A percentile compares a stretch with the other conserved stretches of the same genome.
These are phyloP conservation scores for Papilio gigon DNA, from an alignment of 2,888 invertebrate species.

Conservation along the genomic window DNA sequence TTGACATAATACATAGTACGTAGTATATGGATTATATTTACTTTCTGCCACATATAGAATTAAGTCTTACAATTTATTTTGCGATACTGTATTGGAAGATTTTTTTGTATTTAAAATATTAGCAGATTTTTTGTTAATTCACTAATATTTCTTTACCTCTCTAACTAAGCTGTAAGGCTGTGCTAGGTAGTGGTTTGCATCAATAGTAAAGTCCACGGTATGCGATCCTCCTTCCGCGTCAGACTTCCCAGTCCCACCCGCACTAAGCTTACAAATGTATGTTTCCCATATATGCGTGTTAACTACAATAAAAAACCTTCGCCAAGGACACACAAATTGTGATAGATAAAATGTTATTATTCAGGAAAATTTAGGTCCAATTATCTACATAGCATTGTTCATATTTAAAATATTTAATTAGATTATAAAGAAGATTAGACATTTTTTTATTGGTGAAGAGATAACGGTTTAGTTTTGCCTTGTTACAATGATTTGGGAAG, in stretches of 20 bases:
- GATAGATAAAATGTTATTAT: constrained; percentile 30
- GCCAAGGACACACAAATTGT: constrained; percentile 25
- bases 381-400: not conserved
- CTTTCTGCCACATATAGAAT: not conserved
- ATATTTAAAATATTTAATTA: not conserved
- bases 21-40: not conserved
- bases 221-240: no score
- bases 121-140: no score
- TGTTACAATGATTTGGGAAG: no score
- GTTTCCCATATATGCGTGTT: no score
- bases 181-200: no score
- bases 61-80: not conserved
- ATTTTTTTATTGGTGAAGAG: not conserved
- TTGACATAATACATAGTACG: not conserved
- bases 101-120: no score
- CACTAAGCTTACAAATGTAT: no score
- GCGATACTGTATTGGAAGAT: no score
- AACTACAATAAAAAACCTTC: constrained; percentile 1
- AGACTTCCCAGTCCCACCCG: no score
- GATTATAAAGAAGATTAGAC: constrained; percentile 3
- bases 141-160: no score
- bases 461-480: not conserved
- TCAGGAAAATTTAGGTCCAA: constrained; percentile 15
- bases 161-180: no score
- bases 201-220: no score